A percentile compares a stretch with the other conserved stretches of the same genome.
phyloP scores from a whole-genome alignment of 2,797 vertebrate species.

The Scyliorhinus canicula region DNA sequence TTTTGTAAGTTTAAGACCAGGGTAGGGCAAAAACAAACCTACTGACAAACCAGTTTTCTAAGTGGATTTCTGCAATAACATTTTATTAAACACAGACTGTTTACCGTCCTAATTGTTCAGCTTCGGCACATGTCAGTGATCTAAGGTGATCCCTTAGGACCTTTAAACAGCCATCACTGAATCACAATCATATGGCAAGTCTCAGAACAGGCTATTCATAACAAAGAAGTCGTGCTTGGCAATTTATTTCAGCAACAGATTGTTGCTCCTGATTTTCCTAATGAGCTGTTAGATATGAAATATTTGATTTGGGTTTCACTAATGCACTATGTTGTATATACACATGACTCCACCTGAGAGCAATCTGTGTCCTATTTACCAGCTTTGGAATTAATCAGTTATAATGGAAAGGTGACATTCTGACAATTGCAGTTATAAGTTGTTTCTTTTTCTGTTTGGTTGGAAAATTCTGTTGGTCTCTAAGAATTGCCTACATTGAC shows the following conservation, averaged over 20 bases:
- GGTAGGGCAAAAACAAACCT: background rate
- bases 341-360: conserved; percentile 15
- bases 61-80: background rate
- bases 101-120: background rate
- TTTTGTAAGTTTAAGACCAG: background rate
- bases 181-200: conserved; percentile 3
- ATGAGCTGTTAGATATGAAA: conserved; percentile 12
- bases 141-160: background rate
- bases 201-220: background rate
- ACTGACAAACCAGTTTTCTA: background rate
- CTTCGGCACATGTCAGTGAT: background rate
- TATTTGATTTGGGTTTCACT: background rate
- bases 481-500: conserved; percentile 15
- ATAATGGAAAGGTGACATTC: conserved; percentile 20
- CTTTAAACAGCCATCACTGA: background rate
- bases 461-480: conserved; percentile 31
- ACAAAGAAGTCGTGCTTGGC: background rate
- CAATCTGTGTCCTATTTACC: background rate
- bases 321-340: background rate
- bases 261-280: conserved; percentile 9
- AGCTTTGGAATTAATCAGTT: conserved; percentile 23
- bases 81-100: background rate
- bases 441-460: background rate
- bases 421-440: background rate
- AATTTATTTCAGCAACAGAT: background rate